phyloP scores from a whole-genome alignment of 2,888 invertebrate species.

The Sylvicola cinctus region DNA sequence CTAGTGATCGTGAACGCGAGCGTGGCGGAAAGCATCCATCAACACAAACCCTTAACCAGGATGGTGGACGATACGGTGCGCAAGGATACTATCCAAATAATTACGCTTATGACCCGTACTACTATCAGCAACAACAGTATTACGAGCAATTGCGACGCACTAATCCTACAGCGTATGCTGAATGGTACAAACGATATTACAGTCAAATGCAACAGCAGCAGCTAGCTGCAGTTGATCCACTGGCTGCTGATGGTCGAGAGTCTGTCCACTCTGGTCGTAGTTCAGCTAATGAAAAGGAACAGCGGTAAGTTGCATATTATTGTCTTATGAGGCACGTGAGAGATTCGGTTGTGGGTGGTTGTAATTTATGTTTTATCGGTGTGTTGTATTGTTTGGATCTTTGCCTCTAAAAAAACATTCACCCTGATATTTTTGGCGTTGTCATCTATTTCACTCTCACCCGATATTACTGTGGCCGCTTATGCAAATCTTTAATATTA shows the following conservation, averaged over 20 bases:
- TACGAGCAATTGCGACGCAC: conserved; percentile 55
- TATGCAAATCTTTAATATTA: too few relatives aligned
- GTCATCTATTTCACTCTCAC: too few relatives aligned
- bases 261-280: conserved; percentile 70
- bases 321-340: conserved; percentile 9
- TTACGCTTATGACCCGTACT: conserved; percentile 30
- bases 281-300: conserved; percentile 47
- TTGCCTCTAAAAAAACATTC: conserved; percentile 2
- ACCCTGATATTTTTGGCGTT: conserved; percentile 2
- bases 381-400: background rate
- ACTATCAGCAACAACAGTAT: conserved; percentile 37
- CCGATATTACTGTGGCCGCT: too few relatives aligned
- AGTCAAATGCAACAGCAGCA: conserved; percentile 15
- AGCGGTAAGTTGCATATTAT: conserved; percentile 32
- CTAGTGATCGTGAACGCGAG: conserved; percentile 18
- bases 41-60: conserved; percentile 2
- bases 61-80: conserved; percentile 10
- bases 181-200: conserved; percentile 56
- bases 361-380: background rate
- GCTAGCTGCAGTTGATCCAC: conserved; percentile 11
- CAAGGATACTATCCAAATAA: conserved; percentile 11
- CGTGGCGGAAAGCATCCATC: conserved; percentile 12
- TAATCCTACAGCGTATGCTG: conserved; percentile 60
- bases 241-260: conserved; percentile 40
- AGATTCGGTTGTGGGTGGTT: conserved; percentile 1